Evolutionary conservation across 2,113 vertebrate genomes (phyloP).

Genomic region (Oncorhynchus clarkii): DNA sequence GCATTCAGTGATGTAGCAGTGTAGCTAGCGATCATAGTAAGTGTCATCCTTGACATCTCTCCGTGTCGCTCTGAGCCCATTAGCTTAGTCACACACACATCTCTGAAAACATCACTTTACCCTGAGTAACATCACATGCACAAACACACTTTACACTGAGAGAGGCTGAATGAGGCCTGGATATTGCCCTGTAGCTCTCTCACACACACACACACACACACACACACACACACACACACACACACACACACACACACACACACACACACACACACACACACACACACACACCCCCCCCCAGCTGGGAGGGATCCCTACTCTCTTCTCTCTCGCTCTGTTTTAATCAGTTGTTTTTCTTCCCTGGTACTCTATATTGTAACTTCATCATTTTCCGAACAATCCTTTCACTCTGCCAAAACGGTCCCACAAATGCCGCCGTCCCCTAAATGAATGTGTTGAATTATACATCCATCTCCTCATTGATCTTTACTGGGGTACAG

Average conservation of each 20-base stretch:
- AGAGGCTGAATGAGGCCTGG: constrained; percentile 1
- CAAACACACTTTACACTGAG: not conserved
- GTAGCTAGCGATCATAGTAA: constrained; percentile 40
- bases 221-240: too few relatives aligned
- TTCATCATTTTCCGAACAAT: constrained; percentile 35
- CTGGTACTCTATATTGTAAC: constrained; percentile 9
- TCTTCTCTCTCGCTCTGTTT: not conserved
- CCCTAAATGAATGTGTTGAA: constrained; percentile 49
- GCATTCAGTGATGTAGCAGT: constrained; percentile 44
- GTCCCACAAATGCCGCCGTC: constrained; percentile 17
- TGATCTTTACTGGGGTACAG: constrained; percentile 46
- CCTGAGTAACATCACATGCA: not conserved
- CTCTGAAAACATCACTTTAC: constrained; percentile 7
- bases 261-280: too few relatives aligned
- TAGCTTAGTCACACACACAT: constrained; percentile 16
- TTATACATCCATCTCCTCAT: constrained; percentile 50
- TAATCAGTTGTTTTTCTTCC: constrained; percentile 6
- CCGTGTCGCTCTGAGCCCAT: constrained; percentile 33
- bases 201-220: too few relatives aligned
- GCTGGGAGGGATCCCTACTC: too few relatives aligned
- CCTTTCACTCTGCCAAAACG: constrained; percentile 22
- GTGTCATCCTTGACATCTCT: constrained; percentile 39
- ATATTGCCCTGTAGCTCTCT: constrained; percentile 2
- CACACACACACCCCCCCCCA: too few relatives aligned
- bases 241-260: too few relatives aligned